phyloP scores from a whole-genome alignment of 2,888 invertebrate genomes.

The Nephrocerus scutellatus region DNA sequence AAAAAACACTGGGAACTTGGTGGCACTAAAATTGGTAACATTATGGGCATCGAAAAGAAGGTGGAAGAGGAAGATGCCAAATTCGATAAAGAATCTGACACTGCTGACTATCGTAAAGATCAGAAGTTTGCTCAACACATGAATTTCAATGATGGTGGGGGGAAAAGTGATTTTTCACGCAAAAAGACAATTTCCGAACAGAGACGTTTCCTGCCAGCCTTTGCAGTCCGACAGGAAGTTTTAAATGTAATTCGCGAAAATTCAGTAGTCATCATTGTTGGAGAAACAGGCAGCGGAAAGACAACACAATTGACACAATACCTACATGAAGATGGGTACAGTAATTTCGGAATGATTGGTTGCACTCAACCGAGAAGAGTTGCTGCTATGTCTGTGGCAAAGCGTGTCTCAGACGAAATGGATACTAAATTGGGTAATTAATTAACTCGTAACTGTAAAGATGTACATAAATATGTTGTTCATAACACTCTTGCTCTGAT shows the following conservation, averaged over 20 bases:
- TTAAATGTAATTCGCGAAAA: conserved; percentile 89
- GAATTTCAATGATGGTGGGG: conserved; percentile 58
- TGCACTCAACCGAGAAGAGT: conserved; percentile 97
- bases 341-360: conserved; percentile 86
- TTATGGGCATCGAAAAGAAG: conserved; percentile 86
- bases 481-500: no score
- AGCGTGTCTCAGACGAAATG: conserved; percentile 98
- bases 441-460: neutral
- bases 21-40: conserved; percentile 79
- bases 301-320: conserved; percentile 98
- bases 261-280: conserved; percentile 89
- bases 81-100: conserved; percentile 59
- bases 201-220: conserved; percentile 86
- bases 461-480: neutral
- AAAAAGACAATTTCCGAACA: conserved; percentile 81
- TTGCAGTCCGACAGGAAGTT: conserved; percentile 88
- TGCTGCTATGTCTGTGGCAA: conserved; percentile 99
- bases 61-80: conserved; percentile 69
- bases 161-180: conserved; percentile 76
- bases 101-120: conserved; percentile 81
- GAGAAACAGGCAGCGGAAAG: conserved; percentile 59
- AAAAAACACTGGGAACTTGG: conserved; percentile 99
- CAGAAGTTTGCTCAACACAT: conserved; percentile 97
- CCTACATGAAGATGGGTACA: conserved; percentile 94
- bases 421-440: conserved; percentile 66